These are phyloP conservation scores for Romanogobio albipinnatus DNA, from an alignment of 2,113 vertebrate species.

Conservation along the genomic window DNA sequence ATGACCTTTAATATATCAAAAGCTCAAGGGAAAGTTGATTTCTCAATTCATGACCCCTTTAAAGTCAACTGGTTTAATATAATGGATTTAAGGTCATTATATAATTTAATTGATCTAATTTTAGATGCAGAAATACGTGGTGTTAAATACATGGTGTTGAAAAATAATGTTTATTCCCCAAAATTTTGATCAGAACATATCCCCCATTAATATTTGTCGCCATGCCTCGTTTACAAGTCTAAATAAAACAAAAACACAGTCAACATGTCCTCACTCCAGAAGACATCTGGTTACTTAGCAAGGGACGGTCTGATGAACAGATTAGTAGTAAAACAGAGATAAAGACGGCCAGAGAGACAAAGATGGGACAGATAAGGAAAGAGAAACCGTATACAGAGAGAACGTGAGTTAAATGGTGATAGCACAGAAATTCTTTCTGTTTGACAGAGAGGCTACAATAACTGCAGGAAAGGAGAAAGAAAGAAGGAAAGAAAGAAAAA, in stretches of 20 bases:
- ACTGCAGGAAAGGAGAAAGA: background rate
- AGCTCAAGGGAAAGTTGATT: too few species aligned
- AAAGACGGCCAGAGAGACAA: background rate
- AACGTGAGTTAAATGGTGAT: background rate
- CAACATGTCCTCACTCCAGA: constrained; percentile 11
- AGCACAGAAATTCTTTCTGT: constrained; percentile 23
- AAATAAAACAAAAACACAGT: background rate
- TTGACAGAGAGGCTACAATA: background rate
- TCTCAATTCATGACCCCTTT: too few species aligned
- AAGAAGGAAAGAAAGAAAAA: background rate
- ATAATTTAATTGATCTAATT: background rate
- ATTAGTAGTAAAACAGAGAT: background rate
- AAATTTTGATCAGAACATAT: background rate
- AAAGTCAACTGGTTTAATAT: background rate
- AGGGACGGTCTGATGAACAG: constrained; percentile 23
- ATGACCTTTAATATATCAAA: too few species aligned
- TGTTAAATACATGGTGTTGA: background rate
- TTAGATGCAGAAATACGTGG: background rate
- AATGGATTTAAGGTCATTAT: too few species aligned
- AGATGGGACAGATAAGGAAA: constrained; percentile 10
- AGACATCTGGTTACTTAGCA: constrained; percentile 16
- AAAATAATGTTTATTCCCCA: background rate
- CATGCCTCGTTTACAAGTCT: background rate
- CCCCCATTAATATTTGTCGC: background rate
- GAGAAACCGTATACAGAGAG: constrained; percentile 14